Conservation (phyloP, 30 jellyfish, hydroid and myxozoan genomes). For the Hydractinia symbiolongicarpus region DNA sequence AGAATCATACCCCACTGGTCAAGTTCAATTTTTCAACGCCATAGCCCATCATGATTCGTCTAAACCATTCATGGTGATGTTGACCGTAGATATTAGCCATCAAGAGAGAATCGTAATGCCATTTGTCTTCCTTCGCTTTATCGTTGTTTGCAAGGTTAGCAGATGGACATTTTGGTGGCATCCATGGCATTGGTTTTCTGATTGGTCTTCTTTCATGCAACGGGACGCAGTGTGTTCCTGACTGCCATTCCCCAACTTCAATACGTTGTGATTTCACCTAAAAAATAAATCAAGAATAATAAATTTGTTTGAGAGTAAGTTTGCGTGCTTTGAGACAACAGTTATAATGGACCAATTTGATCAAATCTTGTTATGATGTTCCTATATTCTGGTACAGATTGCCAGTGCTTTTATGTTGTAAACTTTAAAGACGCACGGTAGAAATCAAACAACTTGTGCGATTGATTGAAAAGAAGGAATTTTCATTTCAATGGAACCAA, state of each 20-base stretch:
- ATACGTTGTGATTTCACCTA: conserved; percentile 1
- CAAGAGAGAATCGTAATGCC: conserved; percentile 19
- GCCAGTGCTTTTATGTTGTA: too few relatives aligned
- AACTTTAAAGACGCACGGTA: too few relatives aligned
- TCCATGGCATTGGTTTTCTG: background rate
- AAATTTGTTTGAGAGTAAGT: background rate
- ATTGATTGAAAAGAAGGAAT: too few relatives aligned
- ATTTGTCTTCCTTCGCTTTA: conserved; percentile 10
- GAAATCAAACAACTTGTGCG: too few relatives aligned
- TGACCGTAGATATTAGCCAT: conserved; percentile 17
- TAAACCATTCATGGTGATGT: conserved; percentile 29
- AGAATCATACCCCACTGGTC: conserved; percentile 13
- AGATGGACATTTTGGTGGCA: background rate
- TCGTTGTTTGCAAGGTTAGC: background rate
- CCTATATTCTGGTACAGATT: too few relatives aligned
- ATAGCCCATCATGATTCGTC: conserved; percentile 21
- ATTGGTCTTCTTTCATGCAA: conserved; percentile 8
- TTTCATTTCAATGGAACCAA: too few relatives aligned
- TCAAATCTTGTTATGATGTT: too few relatives aligned
- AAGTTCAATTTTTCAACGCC: conserved; percentile 24
- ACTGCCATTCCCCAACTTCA: conserved; percentile 25
- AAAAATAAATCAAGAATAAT: background rate
- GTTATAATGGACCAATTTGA: too few relatives aligned
- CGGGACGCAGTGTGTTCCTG: conserved; percentile 26
- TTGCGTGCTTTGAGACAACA: too few relatives aligned